Conservation (phyloP, 2,113 vertebrate species). For the Alosa alosa region DNA sequence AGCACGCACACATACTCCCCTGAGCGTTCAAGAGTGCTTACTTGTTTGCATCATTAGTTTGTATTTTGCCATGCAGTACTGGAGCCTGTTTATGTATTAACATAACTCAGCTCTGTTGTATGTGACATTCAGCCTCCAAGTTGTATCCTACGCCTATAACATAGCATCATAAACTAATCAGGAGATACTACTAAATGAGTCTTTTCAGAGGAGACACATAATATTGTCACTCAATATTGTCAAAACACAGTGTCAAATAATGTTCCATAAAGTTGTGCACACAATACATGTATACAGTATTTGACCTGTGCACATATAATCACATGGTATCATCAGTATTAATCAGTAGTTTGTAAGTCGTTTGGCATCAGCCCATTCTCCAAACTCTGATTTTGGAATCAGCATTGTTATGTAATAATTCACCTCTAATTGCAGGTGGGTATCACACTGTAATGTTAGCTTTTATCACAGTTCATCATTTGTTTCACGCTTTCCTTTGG, state of each 20-base stretch:
- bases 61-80: neutral
- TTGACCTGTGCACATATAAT: neutral
- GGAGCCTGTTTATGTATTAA: neutral
- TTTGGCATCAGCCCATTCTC: neutral
- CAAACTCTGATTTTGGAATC: neutral
- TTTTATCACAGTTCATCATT: neutral
- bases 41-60: neutral
- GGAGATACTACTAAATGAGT: neutral
- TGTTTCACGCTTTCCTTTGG: neutral
- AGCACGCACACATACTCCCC: neutral
- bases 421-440: neutral
- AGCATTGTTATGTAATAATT: neutral
- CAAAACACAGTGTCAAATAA: neutral
- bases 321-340: neutral
- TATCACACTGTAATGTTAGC: neutral
- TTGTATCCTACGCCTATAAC: neutral
- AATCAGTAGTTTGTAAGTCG: neutral
- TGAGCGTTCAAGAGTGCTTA: neutral
- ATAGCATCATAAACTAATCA: neutral
- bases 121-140: neutral
- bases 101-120: neutral
- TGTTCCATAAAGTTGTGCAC: too few species aligned
- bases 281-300: neutral
- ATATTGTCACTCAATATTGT: neutral
- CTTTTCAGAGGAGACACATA: neutral